Base-by-base conservation (phyloP, 2,888 invertebrate genomes). In the Diplazon laetatorius region DNA sequence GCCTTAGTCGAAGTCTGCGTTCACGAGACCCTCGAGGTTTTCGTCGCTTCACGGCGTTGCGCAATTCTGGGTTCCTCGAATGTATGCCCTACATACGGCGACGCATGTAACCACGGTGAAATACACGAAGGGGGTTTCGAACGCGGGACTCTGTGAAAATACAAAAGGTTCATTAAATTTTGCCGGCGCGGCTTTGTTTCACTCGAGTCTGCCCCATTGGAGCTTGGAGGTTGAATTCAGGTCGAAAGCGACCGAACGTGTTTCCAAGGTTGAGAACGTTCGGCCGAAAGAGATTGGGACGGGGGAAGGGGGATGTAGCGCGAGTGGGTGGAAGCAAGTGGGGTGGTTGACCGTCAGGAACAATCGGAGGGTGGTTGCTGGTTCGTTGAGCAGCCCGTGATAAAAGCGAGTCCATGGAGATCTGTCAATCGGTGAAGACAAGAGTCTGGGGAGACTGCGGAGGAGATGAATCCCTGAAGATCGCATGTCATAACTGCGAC, bases 91-190 rank as follows among this genome's bases (percentile, higher is more conserved):
- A 76, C 30, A 30, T 25, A 60, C 35, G 20, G 8, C 46, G 5
- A 37, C 8, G n/a, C 12, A 48, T 20, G 30, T 60, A 16, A 10
- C 22, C 8, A 16, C 35, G 25, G 16, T 48, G 20, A 16, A 30
- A 35, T 48, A 46, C 37, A 59, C 52, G 30, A 12, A 18, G 48
- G 44, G 39, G 44, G 39, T 10, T 16, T 1, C 10, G 50, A 65
- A 44, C 65, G 48, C 48, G 16, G 16, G 35, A 22, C n/a, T 25
- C 22, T 22, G 18, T n/a, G 37, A 37, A n/a, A n/a, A 39, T 39
- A 73, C 57, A 70, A 70, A 74, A 52, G 39, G 44, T 25, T 76
- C 72, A 76, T 73, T 76, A 59, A 76, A 73, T 79, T 69, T 70
- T n/a, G n/a, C 60, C 16, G 57, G 59, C 50, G 68, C 22, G 46